Evolutionary conservation across 2,797 vertebrate genomes (phyloP).

Genomic region (Labroides dimidiatus): DNA sequence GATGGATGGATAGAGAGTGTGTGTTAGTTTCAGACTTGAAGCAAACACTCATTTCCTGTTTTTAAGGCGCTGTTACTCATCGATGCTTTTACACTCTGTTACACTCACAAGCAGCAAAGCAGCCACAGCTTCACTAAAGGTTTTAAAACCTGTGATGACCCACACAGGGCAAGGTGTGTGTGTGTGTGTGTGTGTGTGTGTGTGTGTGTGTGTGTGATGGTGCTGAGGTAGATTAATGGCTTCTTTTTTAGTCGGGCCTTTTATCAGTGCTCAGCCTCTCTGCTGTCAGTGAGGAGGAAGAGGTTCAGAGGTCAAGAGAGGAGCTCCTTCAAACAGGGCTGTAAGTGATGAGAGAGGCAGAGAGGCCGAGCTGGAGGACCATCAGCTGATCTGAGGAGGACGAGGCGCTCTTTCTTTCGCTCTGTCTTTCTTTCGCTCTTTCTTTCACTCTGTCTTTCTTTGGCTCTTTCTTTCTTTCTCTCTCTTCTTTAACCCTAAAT

Average conservation of each 20-base stretch:
- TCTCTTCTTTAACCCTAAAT: too few species aligned
- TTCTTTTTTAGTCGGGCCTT: constrained; percentile 57
- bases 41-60: not conserved
- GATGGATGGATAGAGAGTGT: too few species aligned
- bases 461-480: too few species aligned
- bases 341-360: constrained; percentile 33
- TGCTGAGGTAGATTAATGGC: constrained; percentile 44
- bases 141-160: not conserved
- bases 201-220: not conserved
- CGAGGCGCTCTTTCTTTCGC: too few species aligned
- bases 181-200: not conserved
- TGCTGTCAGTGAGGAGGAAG: constrained; percentile 20
- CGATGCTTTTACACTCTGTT: not conserved
- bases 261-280: constrained; percentile 54
- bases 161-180: not conserved
- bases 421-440: too few species aligned
- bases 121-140: constrained; percentile 7
- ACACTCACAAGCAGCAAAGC: constrained; percentile 8
- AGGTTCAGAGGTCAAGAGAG: constrained; percentile 57
- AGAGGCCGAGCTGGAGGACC: not conserved
- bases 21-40: too few species aligned
- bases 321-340: constrained; percentile 42
- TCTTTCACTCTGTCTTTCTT: too few species aligned
- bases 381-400: not conserved
- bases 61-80: not conserved